Evolutionary conservation across 2,113 vertebrate genomes (phyloP).

Genomic region (cat (Felis catus)): F.catus_Fca126_mat1.0 CM031417.1:142724001-142724500

Average conservation of each 20-base stretch:
- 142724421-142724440: not conserved
- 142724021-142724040: not conserved
- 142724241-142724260: not conserved
- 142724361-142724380: not conserved
- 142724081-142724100: not conserved
- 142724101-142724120: not conserved
- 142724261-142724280: not conserved
- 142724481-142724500: not conserved
- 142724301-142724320: not conserved
- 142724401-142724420: not conserved
- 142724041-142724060: not conserved
- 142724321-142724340: not conserved
- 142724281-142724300: not conserved
- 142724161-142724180: not conserved
- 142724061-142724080: not conserved
- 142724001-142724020: not conserved
- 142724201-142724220: not conserved
- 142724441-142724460: not conserved
- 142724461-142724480: not conserved
- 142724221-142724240: not conserved
- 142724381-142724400: not conserved
- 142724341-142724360: not conserved
- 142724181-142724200: not conserved
- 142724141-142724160: not conserved
- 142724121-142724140: not conserved